Evolutionary conservation across 2,113 vertebrate species (phyloP).

Genomic region (Callithrix jacchus): DNA sequence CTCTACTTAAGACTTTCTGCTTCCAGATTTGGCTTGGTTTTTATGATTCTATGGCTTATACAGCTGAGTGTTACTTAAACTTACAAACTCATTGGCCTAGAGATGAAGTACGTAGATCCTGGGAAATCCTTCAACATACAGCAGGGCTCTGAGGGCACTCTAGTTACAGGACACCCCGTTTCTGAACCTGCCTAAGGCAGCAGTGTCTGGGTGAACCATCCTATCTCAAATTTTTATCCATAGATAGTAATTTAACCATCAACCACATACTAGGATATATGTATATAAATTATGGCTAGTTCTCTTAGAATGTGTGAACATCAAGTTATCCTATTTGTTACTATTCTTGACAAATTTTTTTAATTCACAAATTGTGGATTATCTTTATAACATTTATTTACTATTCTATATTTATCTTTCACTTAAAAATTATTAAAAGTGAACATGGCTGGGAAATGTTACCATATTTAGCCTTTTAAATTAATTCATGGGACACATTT

Average conservation of each 20-base stretch:
- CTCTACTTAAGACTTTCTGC: background rate
- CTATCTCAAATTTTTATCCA: background rate
- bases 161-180: background rate
- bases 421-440: slow-evolving; percentile 52
- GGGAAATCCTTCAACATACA: background rate
- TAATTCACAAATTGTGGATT: slow-evolving; percentile 78
- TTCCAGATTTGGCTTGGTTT: background rate
- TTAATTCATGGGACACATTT: background rate
- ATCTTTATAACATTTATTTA: slow-evolving; percentile 82
- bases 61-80: background rate
- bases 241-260: background rate
- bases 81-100: background rate
- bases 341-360: slow-evolving; percentile 79
- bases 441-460: background rate
- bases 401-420: slow-evolving; percentile 80
- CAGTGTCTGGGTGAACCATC: background rate
- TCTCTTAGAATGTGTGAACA: slow-evolving; percentile 71
- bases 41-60: background rate
- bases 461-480: background rate
- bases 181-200: background rate
- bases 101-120: background rate
- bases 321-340: slow-evolving; percentile 82
- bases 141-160: rapidly evolving
- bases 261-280: background rate
- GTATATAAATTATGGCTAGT: background rate